phyloP scores from a whole-genome alignment of 1,140 invertebrate species.

The Chionoecetes opilio region DNA sequence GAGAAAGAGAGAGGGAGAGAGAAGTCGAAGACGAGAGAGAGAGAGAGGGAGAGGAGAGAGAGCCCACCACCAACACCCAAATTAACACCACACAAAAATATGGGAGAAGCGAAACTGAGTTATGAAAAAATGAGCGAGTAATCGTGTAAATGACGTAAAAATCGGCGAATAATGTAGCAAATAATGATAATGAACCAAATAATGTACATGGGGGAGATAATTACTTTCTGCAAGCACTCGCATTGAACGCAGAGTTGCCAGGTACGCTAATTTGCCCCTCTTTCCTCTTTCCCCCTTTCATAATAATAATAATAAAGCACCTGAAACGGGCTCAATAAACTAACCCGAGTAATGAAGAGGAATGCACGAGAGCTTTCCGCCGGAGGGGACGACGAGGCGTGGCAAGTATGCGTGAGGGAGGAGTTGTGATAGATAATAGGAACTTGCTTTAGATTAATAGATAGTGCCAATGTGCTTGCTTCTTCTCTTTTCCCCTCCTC shows the following conservation, averaged over 20 bases:
- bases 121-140: slow-evolving; percentile 64
- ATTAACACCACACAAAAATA: background rate
- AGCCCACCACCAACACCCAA: slow-evolving; percentile 41
- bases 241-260: slow-evolving; percentile 39
- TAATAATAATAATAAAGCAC: slow-evolving; percentile 72
- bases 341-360: slow-evolving; percentile 56
- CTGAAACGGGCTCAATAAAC: slow-evolving; percentile 63
- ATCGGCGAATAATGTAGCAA: slow-evolving; percentile 64
- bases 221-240: slow-evolving; percentile 73
- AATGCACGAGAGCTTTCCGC: background rate
- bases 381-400: background rate
- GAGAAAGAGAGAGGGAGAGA: too few relatives aligned
- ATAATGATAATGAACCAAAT: slow-evolving; percentile 74
- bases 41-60: too few relatives aligned
- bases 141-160: slow-evolving; percentile 72
- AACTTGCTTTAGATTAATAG: too few relatives aligned
- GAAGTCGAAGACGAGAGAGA: too few relatives aligned
- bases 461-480: too few relatives aligned
- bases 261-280: slow-evolving; percentile 52
- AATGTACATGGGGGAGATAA: slow-evolving; percentile 57
- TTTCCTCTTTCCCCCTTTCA: slow-evolving; percentile 30
- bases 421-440: background rate
- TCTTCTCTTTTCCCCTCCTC: too few relatives aligned
- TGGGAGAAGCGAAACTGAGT: slow-evolving; percentile 44
- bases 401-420: too few relatives aligned